A percentile compares a stretch with the other conserved stretches of the same genome.
Evolutionary conservation across 2,888 invertebrate species (phyloP).

Genomic region (Heliconius ethilla): DNA sequence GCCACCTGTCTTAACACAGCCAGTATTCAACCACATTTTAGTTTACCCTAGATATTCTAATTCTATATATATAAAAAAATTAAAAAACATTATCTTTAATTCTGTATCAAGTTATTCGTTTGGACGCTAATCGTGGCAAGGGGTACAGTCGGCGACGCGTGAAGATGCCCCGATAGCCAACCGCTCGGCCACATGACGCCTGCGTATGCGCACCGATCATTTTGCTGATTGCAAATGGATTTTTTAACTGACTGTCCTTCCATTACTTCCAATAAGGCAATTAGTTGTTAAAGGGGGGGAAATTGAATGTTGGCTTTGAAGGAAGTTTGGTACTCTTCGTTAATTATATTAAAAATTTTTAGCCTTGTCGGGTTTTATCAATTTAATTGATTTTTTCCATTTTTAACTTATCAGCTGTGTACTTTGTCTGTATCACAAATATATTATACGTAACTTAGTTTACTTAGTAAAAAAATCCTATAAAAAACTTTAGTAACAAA

Average conservation of each 20-base stretch:
- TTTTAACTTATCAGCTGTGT: background rate
- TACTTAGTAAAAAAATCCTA: too few species aligned
- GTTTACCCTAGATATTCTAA: constrained; percentile 33
- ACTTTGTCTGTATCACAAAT: background rate
- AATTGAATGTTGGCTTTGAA: constrained; percentile 28
- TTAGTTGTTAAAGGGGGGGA: constrained; percentile 32
- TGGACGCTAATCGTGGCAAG: constrained; percentile 49
- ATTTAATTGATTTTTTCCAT: background rate
- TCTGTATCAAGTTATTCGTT: constrained; percentile 38
- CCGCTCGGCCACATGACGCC: constrained; percentile 69
- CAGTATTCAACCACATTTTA: constrained; percentile 3
- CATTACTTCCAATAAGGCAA: constrained; percentile 40
- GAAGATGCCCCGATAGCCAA: constrained; percentile 74
- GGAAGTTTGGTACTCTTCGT: background rate
- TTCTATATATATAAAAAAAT: constrained; percentile 30
- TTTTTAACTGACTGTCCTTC: constrained; percentile 41
- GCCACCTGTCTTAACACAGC: constrained; percentile 11
- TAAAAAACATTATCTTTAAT: constrained; percentile 34
- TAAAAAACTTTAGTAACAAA: background rate
- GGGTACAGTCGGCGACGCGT: constrained; percentile 60
- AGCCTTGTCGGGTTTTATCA: background rate
- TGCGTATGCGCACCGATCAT: constrained; percentile 44
- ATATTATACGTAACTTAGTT: background rate
- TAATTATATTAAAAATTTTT: background rate
- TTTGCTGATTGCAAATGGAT: constrained; percentile 45